Evolutionary conservation across 1,140 invertebrate species (phyloP).

Genomic region (Pogonomyrmex californicus): DNA sequence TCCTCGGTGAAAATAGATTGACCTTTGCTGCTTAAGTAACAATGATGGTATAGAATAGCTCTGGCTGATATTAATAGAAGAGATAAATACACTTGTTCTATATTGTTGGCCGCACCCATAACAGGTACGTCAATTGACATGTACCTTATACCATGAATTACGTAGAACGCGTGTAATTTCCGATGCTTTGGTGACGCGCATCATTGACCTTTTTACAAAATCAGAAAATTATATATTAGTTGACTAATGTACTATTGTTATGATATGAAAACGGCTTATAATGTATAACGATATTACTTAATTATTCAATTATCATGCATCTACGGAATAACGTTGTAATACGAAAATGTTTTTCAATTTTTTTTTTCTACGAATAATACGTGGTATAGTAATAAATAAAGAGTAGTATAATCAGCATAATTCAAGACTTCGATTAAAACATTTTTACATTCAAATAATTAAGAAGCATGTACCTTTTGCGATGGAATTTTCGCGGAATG

Average conservation of each 20-base stretch:
- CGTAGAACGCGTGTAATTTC: constrained; percentile 39
- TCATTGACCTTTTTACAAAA: constrained; percentile 36
- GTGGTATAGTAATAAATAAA: neutral
- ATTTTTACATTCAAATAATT: neutral
- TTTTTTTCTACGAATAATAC: neutral
- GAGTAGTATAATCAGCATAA: neutral
- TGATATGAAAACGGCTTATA: neutral
- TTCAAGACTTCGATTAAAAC: constrained; percentile 4
- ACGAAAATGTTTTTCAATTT: neutral
- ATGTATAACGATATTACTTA: neutral
- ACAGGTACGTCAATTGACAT: constrained; percentile 56
- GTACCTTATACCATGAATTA: constrained; percentile 37
- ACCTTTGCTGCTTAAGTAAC: constrained; percentile 43
- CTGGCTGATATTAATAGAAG: constrained; percentile 42
- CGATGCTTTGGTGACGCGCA: constrained; percentile 35
- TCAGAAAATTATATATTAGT: neutral
- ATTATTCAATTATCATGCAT: neutral
- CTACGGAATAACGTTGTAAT: neutral
- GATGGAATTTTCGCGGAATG: neutral
- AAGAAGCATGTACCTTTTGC: neutral
- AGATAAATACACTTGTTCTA: constrained; percentile 44
- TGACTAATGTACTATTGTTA: neutral
- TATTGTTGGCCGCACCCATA: constrained; percentile 26
- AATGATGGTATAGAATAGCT: constrained; percentile 30
- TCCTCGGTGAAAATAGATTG: constrained; percentile 21